Evolutionary conservation across 2,888 invertebrate species (phyloP).

Genomic region (Melitaea athalia): DNA sequence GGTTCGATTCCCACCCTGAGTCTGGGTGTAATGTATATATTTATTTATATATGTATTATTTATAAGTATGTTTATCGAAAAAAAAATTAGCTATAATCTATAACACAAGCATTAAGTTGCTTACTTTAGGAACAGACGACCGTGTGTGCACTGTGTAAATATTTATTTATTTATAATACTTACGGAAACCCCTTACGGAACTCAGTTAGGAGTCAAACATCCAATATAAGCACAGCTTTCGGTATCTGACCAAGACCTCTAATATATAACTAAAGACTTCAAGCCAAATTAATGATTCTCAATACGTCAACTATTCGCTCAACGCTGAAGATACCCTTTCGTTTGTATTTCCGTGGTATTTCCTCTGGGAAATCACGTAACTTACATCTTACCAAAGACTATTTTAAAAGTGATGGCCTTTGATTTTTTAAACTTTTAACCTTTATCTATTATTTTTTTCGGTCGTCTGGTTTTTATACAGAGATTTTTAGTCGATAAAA

Average conservation of each 20-base stretch:
- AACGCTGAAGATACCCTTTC: slow-evolving; percentile 36
- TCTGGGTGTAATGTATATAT: too few relatives aligned
- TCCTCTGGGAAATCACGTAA: slow-evolving; percentile 47
- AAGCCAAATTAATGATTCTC: slow-evolving; percentile 8
- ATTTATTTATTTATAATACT: too few relatives aligned
- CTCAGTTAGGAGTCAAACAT: background rate
- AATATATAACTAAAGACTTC: slow-evolving; percentile 13
- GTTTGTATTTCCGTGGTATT: slow-evolving; percentile 43
- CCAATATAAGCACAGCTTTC: background rate
- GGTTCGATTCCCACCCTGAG: too few relatives aligned
- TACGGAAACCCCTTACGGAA: too few relatives aligned
- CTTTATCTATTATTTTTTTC: background rate
- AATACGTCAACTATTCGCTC: slow-evolving; percentile 27
- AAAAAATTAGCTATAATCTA: too few relatives aligned
- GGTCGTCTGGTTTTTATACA: too few relatives aligned
- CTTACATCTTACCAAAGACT: slow-evolving; percentile 20
- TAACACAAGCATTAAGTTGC: too few relatives aligned
- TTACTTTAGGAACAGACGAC: too few relatives aligned
- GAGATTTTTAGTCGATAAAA: too few relatives aligned
- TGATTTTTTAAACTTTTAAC: slow-evolving; percentile 25
- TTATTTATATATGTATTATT: too few relatives aligned
- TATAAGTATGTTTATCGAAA: too few relatives aligned
- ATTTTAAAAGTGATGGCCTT: slow-evolving; percentile 24
- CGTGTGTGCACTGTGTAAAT: too few relatives aligned
- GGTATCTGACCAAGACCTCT: background rate